Conservation (phyloP, 2,888 invertebrate genomes). For the Phengaris arion region DNA sequence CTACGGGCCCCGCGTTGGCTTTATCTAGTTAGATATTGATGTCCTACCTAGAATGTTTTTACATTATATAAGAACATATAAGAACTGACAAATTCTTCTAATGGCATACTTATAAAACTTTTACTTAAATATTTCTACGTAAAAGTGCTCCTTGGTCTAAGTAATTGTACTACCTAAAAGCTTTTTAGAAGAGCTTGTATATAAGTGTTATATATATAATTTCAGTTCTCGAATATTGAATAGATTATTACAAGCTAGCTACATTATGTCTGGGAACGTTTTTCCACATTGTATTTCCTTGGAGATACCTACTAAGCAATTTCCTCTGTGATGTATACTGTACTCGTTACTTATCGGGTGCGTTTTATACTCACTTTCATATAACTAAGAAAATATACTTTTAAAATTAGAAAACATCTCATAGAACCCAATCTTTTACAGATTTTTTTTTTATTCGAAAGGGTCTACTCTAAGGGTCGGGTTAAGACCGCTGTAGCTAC, state of each 20-base stretch:
- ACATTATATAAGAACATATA: too few species aligned
- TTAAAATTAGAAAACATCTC: not conserved
- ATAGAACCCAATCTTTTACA: too few species aligned
- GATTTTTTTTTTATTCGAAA: too few species aligned
- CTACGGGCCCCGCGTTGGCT: too few species aligned
- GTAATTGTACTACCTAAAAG: not conserved
- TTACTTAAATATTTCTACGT: not conserved
- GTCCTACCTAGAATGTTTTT: too few species aligned
- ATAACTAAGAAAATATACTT: not conserved
- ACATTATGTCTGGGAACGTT: conserved; percentile 50
- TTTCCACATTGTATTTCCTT: conserved; percentile 70
- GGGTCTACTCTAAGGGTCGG: too few species aligned
- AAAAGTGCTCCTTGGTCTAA: not conserved
- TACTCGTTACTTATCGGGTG: conserved; percentile 55
- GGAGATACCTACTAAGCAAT: conserved; percentile 70
- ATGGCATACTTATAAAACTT: too few species aligned
- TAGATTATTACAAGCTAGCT: conserved; percentile 25
- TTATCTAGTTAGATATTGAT: too few species aligned
- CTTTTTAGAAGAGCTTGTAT: not conserved
- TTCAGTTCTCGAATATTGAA: conserved; percentile 26
- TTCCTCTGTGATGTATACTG: conserved; percentile 68
- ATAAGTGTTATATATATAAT: not conserved
- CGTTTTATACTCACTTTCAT: conserved; percentile 26
- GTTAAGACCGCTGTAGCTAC: too few species aligned
- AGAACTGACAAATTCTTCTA: not conserved